Base-by-base conservation (phyloP, 2,113 vertebrate genomes). In the human region DNA sequence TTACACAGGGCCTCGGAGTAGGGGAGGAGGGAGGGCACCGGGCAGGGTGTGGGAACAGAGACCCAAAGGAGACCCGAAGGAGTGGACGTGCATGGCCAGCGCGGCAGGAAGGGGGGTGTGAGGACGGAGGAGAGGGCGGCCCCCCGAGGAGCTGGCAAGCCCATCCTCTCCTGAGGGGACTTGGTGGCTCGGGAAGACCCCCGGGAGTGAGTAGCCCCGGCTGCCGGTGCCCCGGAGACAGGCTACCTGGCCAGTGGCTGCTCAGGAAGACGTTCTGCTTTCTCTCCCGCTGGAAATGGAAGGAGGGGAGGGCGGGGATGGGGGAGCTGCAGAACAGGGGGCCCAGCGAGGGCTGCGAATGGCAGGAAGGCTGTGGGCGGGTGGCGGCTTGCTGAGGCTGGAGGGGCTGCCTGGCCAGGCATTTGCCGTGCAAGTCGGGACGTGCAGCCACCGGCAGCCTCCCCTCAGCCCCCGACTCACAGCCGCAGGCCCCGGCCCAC, bases 371-470 rank as follows among this genome's bases (percentile, higher is more conserved):
- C 45, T 45, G 8, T 52, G 25, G 91, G 13, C 92, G 90, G 94
- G 90, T 43, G 1, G 79, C 12, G 9, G 83, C 97, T 68, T 93
- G 97, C 55, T 32, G 35, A 35, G 57, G 90, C 7, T 32, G 68
- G 55, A 94, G 68, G 57, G 38, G 86, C 84, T 38, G 78, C 94
- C 93, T 38, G 8, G 78, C 81, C 57, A n/a, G 76, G 68, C 82
- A 20, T 64, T 45, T 1, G 3, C 23, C 2, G 3, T 14, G 3
- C 92, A 1, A 43, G 96, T 70, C 2, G 13, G 57, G 43, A 92
- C 97, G 66, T 0, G 96, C 80, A 30, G 91, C 52, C 35, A 4
- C 38, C 68, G n/a, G 25, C 80, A 5, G 18, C 92, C 14, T 3
- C 92, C 61, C 68, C 76, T 6, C 20, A 9, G 0, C 35, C 43